phyloP scores from a whole-genome alignment of 2,888 invertebrate genomes.

The Melinaea marsaeus region DNA sequence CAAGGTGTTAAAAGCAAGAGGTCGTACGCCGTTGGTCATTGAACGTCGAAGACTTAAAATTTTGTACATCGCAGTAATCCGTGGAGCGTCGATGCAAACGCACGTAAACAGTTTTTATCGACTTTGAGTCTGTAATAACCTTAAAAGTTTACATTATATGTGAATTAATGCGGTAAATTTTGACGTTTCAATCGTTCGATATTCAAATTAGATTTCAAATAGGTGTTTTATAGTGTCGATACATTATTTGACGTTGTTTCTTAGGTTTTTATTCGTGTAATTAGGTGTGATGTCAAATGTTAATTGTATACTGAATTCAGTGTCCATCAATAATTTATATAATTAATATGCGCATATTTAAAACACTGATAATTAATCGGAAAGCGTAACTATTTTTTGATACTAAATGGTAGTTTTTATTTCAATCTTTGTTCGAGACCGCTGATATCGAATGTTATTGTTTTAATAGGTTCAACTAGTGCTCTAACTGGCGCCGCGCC shows the following conservation, averaged over 20 bases:
- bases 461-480: slow-evolving; percentile 28
- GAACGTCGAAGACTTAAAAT: slow-evolving; percentile 31
- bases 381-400: not conserved
- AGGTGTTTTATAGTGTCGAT: not conserved
- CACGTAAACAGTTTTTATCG: slow-evolving; percentile 34
- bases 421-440: slow-evolving; percentile 29
- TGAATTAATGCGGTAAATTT: slow-evolving; percentile 18
- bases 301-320: slow-evolving; percentile 29
- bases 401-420: slow-evolving; percentile 7
- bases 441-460: slow-evolving; percentile 33
- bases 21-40: slow-evolving; percentile 37
- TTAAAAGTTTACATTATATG: slow-evolving; percentile 24
- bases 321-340: slow-evolving; percentile 8
- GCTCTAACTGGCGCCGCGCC: slow-evolving; percentile 40
- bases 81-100: slow-evolving; percentile 33
- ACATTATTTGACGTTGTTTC: too few relatives aligned
- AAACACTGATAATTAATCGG: not conserved
- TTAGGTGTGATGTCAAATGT: slow-evolving; percentile 33
- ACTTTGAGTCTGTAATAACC: slow-evolving; percentile 41
- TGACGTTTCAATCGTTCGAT: too few relatives aligned
- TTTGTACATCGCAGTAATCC: slow-evolving; percentile 37
- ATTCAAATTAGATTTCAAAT: slow-evolving; percentile 8
- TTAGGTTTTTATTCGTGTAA: slow-evolving; percentile 6
- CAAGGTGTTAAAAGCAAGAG: slow-evolving; percentile 33
- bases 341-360: slow-evolving; percentile 24